Evolutionary conservation across 2,797 vertebrate species (phyloP).

Genomic region (Alectoris magna): DNA sequence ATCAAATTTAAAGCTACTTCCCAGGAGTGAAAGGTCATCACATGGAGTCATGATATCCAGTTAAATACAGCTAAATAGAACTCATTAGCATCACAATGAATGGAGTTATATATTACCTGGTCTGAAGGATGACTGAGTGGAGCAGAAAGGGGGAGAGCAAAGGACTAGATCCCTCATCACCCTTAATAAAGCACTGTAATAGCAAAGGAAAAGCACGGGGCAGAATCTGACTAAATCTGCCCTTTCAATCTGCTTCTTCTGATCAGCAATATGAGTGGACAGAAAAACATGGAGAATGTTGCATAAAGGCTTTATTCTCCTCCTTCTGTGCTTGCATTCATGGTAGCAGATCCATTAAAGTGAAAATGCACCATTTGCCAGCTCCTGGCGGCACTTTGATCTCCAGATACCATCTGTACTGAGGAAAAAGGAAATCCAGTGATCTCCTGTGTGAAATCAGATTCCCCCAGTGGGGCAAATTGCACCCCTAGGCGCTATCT

Average conservation of each 20-base stretch:
- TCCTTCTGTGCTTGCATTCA: constrained; percentile 65
- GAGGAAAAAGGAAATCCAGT: constrained; percentile 70
- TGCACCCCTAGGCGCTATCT: constrained; percentile 49
- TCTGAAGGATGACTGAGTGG: constrained; percentile 69
- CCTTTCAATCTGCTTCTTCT: constrained; percentile 65
- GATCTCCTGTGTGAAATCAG: constrained; percentile 64
- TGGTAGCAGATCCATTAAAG: constrained; percentile 62
- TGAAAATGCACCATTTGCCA: constrained; percentile 76
- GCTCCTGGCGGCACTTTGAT: constrained; percentile 79
- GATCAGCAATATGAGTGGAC: constrained; percentile 69
- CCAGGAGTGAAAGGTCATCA: constrained; percentile 82
- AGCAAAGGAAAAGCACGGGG: constrained; percentile 51
- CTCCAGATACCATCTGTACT: constrained; percentile 73
- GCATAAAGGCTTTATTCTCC: constrained; percentile 74
- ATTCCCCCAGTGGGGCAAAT: constrained; percentile 43
- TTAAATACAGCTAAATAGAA: constrained; percentile 85
- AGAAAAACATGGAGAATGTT: constrained; percentile 55
- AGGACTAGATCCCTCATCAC: constrained; percentile 66
- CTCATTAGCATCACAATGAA: constrained; percentile 84
- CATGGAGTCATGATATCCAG: constrained; percentile 80
- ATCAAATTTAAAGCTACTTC: constrained; percentile 86
- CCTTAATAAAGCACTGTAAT: constrained; percentile 62
- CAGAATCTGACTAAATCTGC: constrained; percentile 70
- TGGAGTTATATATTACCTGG: constrained; percentile 82
- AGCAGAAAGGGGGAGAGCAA: constrained; percentile 21